Evolutionary conservation across 1,140 invertebrate genomes (phyloP).

Genomic region (Trinorchestia longiramus): DNA sequence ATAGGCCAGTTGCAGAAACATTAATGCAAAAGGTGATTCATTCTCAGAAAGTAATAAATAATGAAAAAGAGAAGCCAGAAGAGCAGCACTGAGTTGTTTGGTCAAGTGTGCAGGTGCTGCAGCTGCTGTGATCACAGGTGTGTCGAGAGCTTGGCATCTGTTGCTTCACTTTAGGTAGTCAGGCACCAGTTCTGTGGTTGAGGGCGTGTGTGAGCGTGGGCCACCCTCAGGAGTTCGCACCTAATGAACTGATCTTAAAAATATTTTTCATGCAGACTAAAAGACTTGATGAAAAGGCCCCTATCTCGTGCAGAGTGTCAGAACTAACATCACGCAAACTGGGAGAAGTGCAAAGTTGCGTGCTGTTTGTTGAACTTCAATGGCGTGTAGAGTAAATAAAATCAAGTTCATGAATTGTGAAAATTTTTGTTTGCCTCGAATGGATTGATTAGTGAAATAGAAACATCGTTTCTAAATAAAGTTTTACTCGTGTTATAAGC

Average conservation of each 20-base stretch:
- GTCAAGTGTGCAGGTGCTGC: not conserved
- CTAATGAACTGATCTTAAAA: not conserved
- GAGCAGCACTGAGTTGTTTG: not conserved
- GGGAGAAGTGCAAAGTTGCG: not conserved
- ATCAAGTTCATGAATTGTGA: not conserved
- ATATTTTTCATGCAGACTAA: not conserved
- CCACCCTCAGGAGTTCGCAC: not conserved
- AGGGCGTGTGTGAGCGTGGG: not conserved
- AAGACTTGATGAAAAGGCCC: not conserved
- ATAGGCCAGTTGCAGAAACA: not conserved
- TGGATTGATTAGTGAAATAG: not conserved
- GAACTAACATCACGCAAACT: not conserved
- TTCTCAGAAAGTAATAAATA: not conserved
- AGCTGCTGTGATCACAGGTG: constrained; percentile 3
- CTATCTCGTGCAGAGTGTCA: not conserved
- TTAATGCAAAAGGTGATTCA: not conserved
- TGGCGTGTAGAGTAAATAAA: not conserved
- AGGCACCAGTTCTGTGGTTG: not conserved
- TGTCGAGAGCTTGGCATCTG: not conserved
- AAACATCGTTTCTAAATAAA: not conserved
- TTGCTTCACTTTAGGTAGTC: not conserved
- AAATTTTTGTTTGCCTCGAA: not conserved
- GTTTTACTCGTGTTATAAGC: not conserved
- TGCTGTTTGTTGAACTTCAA: not conserved
- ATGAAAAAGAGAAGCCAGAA: not conserved